phyloP scores from a whole-genome alignment of 2,888 invertebrate genomes.

The Epinotia ramella region DNA sequence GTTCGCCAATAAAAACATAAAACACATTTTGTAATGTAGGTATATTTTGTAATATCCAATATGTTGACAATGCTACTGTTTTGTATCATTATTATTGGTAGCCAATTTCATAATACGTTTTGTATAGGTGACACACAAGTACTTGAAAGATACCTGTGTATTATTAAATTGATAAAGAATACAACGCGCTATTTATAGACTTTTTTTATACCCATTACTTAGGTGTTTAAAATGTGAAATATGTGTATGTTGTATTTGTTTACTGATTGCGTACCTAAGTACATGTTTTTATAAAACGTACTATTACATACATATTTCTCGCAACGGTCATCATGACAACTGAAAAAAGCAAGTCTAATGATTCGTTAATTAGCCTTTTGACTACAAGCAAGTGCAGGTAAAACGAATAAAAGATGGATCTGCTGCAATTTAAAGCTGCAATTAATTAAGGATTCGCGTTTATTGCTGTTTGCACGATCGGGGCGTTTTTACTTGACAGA shows the following conservation, averaged over 20 bases:
- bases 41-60: neutral
- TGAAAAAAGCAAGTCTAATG: neutral
- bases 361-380: constrained; percentile 22
- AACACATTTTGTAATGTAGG: neutral
- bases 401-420: constrained; percentile 35
- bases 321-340: neutral
- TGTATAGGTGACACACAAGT: too few relatives aligned
- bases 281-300: too few relatives aligned
- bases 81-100: too few relatives aligned
- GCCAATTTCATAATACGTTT: too few relatives aligned
- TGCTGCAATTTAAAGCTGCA: constrained; percentile 38
- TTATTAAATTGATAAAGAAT: too few relatives aligned
- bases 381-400: constrained; percentile 29
- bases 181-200: too few relatives aligned
- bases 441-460: constrained; percentile 42
- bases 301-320: neutral
- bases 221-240: neutral
- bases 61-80: neutral
- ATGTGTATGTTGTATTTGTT: neutral
- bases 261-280: neutral
- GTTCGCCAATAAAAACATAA: too few relatives aligned
- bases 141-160: too few relatives aligned
- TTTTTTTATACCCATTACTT: too few relatives aligned
- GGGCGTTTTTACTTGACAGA: constrained; percentile 1
- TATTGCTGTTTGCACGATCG: constrained; percentile 39